Percentiles rank a stretch among this genome's conserved stretches.
Evolutionary conservation across 1,140 invertebrate genomes (phyloP).

Genomic region (Diprion similis): DNA sequence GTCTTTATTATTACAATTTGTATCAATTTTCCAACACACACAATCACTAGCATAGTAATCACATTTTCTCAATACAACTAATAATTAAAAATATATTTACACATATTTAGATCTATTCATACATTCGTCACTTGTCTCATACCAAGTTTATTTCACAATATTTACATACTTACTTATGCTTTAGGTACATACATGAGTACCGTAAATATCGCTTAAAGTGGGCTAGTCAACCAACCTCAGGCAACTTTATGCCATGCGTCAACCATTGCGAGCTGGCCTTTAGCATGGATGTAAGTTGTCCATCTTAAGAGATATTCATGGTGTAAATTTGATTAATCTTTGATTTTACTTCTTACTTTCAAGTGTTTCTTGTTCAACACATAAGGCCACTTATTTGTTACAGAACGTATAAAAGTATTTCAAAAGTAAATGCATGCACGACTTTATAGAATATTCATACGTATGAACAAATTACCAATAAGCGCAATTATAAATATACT

Average conservation of each 20-base stretch:
- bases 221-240: neutral
- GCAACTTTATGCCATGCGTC: neutral
- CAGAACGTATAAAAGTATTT: conserved; percentile 1
- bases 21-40: conserved; percentile 26
- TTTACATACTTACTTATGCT: conserved; percentile 45
- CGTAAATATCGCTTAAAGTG: conserved; percentile 3
- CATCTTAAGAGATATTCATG: too few species aligned
- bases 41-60: conserved; percentile 58
- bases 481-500: neutral
- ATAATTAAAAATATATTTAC: conserved; percentile 46
- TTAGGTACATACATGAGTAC: neutral
- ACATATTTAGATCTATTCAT: conserved; percentile 35
- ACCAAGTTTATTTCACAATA: conserved; percentile 37
- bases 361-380: conserved; percentile 13
- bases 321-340: conserved; percentile 36
- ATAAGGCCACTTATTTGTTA: neutral
- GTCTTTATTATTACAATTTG: conserved; percentile 15
- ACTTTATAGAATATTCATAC: neutral
- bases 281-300: conserved; percentile 32
- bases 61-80: conserved; percentile 49
- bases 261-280: neutral
- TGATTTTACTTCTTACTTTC: conserved; percentile 36
- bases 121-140: conserved; percentile 23
- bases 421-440: neutral
- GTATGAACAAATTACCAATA: neutral